These are phyloP conservation scores for Heterodera schachtii DNA, from an alignment of 1,140 invertebrate genomes.

Conservation along the genomic window DNA sequence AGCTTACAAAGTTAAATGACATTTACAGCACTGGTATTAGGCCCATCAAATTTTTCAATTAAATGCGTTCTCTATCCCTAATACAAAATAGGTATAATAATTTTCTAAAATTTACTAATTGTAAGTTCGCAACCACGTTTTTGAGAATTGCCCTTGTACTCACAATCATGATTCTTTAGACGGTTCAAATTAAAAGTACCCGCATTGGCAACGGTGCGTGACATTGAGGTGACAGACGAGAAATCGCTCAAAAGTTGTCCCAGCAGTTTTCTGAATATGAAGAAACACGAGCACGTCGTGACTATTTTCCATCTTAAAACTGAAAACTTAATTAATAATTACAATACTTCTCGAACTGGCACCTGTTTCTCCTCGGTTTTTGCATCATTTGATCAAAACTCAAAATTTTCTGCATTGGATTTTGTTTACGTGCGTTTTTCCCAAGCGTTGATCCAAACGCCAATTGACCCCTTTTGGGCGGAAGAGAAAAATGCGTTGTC, in stretches of 20 bases:
- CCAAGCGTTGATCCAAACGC: too few relatives aligned
- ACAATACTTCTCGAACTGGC: too few relatives aligned
- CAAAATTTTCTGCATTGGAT: neutral
- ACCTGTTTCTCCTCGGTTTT: neutral
- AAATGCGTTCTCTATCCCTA: too few relatives aligned
- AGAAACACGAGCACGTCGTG: conserved; percentile 96
- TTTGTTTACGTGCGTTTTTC: neutral
- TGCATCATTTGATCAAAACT: neutral
- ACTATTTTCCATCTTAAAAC: conserved; percentile 69
- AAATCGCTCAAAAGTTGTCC: conserved; percentile 82
- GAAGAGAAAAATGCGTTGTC: neutral
- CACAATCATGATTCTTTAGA: too few relatives aligned
- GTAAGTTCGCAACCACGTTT: too few relatives aligned
- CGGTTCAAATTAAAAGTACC: neutral
- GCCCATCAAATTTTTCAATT: too few relatives aligned
- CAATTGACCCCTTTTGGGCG: too few relatives aligned
- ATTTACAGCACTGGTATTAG: too few relatives aligned
- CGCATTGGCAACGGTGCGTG: neutral
- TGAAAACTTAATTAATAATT: neutral
- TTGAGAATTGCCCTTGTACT: too few relatives aligned
- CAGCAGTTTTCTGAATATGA: conserved; percentile 95
- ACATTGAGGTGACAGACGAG: conserved; percentile 61
- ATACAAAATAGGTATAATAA: too few relatives aligned
- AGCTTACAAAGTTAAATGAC: too few relatives aligned
- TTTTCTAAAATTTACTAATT: too few relatives aligned